These are phyloP conservation scores for Philereme transversata DNA, from an alignment of 2,888 invertebrate species.

Conservation along the genomic window DNA sequence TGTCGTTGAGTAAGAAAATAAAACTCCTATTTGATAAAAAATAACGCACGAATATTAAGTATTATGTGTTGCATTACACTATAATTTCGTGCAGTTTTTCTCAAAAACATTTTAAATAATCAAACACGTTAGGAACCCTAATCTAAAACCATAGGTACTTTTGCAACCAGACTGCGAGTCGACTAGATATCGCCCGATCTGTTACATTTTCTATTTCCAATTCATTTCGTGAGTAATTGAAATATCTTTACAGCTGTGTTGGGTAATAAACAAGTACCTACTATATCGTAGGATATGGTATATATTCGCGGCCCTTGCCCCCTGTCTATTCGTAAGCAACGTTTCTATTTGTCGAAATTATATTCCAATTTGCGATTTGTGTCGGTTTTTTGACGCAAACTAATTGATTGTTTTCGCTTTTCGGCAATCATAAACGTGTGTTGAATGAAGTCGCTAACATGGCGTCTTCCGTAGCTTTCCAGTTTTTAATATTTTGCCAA, in stretches of 20 bases:
- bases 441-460: constrained; percentile 19
- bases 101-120: too few species aligned
- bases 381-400: constrained; percentile 35
- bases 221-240: constrained; percentile 67
- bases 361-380: constrained; percentile 58
- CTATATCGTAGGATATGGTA: constrained; percentile 24
- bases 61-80: too few species aligned
- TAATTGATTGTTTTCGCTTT: constrained; percentile 30
- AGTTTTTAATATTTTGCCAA: too few species aligned
- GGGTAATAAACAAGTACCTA: constrained; percentile 58
- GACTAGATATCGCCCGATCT: constrained; percentile 74
- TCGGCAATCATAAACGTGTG: constrained; percentile 21
- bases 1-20: too few species aligned
- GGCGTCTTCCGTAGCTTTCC: not conserved
- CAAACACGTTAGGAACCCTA: too few species aligned
- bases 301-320: constrained; percentile 68
- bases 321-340: constrained; percentile 58
- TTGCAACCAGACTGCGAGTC: constrained; percentile 80
- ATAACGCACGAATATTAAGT: too few species aligned
- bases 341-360: constrained; percentile 59
- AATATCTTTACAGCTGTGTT: constrained; percentile 74
- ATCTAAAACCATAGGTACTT: constrained; percentile 48
- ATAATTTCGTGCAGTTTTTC: too few species aligned
- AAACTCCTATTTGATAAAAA: too few species aligned
- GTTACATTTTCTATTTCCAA: constrained; percentile 78